These are phyloP conservation scores for Parazoanthus swiftii DNA, from an alignment of 92 coral and sea anemone species.

Conservation along the genomic window DNA sequence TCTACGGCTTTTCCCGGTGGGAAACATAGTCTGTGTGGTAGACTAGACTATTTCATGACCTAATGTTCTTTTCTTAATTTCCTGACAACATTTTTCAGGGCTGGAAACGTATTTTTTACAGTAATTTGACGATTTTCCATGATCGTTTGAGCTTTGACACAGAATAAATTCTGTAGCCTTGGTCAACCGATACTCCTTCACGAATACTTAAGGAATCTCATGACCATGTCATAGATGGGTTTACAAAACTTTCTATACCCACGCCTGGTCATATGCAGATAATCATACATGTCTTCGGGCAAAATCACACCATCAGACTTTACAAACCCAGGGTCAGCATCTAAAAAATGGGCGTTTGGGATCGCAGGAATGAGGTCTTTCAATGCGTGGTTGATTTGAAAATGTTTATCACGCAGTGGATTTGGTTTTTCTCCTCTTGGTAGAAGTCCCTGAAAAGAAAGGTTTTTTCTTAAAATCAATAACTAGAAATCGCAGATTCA, in stretches of 20 bases:
- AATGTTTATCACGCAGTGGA: conserved; percentile 86
- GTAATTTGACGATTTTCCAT: neutral
- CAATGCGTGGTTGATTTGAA: conserved; percentile 81
- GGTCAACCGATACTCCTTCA: neutral
- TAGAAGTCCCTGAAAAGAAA: conserved; percentile 69
- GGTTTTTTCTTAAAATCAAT: too few relatives aligned
- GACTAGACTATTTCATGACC: too few relatives aligned
- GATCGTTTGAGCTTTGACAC: neutral
- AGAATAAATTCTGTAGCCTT: neutral
- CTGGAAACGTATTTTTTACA: neutral
- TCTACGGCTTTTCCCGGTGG: too few relatives aligned
- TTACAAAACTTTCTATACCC: conserved; percentile 78
- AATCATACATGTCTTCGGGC: conserved; percentile 87
- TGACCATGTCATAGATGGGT: conserved; percentile 70
- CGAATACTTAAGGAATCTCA: conserved; percentile 73
- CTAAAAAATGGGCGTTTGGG: conserved; percentile 79
- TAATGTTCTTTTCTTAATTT: neutral
- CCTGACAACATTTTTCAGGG: neutral
- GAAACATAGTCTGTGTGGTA: too few relatives aligned
- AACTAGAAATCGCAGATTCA: neutral
- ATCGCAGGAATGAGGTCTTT: conserved; percentile 63
- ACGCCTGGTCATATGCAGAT: conserved; percentile 79
- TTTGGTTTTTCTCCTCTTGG: conserved; percentile 96
- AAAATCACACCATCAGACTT: conserved; percentile 74
- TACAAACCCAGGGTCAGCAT: conserved; percentile 97